phyloP scores from a whole-genome alignment of 2,113 vertebrate species.

The Euleptes europaea region DNA sequence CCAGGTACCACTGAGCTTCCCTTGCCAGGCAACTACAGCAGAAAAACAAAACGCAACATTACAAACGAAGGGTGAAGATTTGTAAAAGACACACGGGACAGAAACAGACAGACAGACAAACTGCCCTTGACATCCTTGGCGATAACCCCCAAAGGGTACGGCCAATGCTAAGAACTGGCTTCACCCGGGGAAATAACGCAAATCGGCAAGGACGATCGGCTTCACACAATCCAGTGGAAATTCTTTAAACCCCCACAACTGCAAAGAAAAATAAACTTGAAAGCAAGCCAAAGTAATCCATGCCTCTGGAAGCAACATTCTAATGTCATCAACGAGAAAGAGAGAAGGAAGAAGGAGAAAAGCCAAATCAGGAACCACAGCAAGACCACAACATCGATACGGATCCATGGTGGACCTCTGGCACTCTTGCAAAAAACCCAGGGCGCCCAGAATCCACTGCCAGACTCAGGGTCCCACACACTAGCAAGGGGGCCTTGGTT shows the following conservation, averaged over 20 bases:
- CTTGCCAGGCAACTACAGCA: neutral
- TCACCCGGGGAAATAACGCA: fast-evolving
- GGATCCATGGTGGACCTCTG: neutral
- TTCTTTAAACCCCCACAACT: slow-evolving; percentile 1
- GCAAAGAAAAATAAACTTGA: neutral
- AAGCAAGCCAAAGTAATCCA: neutral
- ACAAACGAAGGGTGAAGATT: neutral
- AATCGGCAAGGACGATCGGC: neutral
- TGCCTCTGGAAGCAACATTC: slow-evolving; percentile 28
- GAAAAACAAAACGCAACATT: neutral
- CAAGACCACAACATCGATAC: neutral
- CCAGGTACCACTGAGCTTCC: neutral
- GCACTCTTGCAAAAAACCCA: neutral
- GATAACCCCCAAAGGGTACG: neutral
- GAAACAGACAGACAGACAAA: neutral
- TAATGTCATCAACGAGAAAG: slow-evolving; percentile 39
- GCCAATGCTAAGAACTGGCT: neutral
- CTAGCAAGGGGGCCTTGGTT: neutral
- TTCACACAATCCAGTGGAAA: neutral
- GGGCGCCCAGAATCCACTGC: fast-evolving
- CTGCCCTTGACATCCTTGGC: too few species aligned
- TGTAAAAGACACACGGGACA: neutral
- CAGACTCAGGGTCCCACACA: neutral
- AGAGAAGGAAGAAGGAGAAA: slow-evolving; percentile 26
- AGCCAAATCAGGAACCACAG: neutral